Evolutionary conservation across 2,888 invertebrate species (phyloP).

Genomic region (Acrobasis suavella): DNA sequence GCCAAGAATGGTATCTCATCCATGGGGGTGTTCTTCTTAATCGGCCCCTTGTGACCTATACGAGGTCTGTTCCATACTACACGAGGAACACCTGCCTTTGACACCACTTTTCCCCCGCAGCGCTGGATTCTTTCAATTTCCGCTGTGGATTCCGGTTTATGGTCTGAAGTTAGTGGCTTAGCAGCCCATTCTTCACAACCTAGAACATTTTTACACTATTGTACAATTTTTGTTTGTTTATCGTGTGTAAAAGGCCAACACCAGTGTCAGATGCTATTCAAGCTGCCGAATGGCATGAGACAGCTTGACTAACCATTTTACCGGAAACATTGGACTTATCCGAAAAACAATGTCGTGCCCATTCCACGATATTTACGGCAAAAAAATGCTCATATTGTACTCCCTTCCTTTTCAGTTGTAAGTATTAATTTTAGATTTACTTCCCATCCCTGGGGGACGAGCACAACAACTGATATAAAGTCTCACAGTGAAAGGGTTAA

Average conservation of each 20-base stretch:
- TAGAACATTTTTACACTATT: conserved; percentile 36
- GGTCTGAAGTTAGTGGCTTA: conserved; percentile 93
- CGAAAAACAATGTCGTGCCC: too few relatives aligned
- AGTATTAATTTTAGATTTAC: too few relatives aligned
- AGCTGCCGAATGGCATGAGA: too few relatives aligned
- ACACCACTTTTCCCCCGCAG: conserved; percentile 88
- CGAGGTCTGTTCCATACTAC: conserved; percentile 98
- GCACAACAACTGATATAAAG: too few relatives aligned
- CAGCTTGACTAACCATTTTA: too few relatives aligned
- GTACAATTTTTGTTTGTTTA: not conserved
- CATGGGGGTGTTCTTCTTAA: conserved; percentile 93
- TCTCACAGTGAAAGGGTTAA: too few relatives aligned
- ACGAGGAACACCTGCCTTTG: conserved; percentile 93
- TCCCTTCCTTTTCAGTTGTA: too few relatives aligned
- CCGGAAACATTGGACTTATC: too few relatives aligned
- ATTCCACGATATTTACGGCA: too few relatives aligned
- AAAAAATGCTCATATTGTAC: too few relatives aligned
- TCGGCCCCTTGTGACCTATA: conserved; percentile 90
- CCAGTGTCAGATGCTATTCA: too few relatives aligned
- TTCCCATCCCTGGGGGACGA: too few relatives aligned
- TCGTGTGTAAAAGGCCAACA: not conserved
- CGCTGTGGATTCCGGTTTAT: conserved; percentile 94
- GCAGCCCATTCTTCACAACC: conserved; percentile 89
- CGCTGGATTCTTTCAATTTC: conserved; percentile 93
- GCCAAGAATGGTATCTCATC: conserved; percentile 98